Percentiles rank a stretch among this genome's conserved stretches.
Evolutionary conservation across 2,797 vertebrate species (phyloP).

Genomic region (Chelon labrosus): DNA sequence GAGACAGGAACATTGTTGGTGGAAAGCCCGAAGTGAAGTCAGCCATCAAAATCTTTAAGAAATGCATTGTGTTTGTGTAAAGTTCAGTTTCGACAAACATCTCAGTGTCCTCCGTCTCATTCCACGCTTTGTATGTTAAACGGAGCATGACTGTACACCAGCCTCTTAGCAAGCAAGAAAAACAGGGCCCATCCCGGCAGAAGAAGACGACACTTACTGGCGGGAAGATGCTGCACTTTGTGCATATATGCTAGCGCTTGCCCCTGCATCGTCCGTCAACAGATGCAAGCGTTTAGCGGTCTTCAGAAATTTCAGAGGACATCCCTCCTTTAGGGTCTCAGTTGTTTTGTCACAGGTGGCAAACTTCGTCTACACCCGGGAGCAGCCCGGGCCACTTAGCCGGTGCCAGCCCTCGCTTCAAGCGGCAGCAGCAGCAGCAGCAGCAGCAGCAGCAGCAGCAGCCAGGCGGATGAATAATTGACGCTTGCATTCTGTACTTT

Average conservation of each 20-base stretch:
- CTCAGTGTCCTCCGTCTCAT: conserved; percentile 47
- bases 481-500: conserved; percentile 83
- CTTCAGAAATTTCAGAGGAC: conserved; percentile 18
- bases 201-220: neutral
- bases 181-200: conserved; percentile 28
- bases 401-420: conserved; percentile 50
- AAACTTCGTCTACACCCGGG: conserved; percentile 56
- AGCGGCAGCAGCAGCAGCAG: conserved; percentile 55
- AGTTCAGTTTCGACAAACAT: conserved; percentile 18
- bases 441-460: conserved; percentile 41
- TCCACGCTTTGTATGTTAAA: conserved; percentile 61
- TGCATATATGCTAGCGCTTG: neutral
- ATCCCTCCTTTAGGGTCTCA: conserved; percentile 24
- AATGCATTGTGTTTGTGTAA: conserved; percentile 36
- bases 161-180: conserved; percentile 33
- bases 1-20: neutral
- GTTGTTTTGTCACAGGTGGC: conserved; percentile 63
- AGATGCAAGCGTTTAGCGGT: neutral
- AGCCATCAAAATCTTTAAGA: conserved; percentile 26
- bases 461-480: conserved; percentile 84
- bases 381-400: conserved; percentile 76
- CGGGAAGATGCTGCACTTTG: conserved; percentile 3
- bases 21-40: conserved; percentile 12
- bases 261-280: neutral
- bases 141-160: conserved; percentile 64